Percentiles rank a stretch among this genome's conserved stretches.
phyloP scores from a whole-genome alignment of 2,113 vertebrate species.

The Pleuronectes platessa region DNA sequence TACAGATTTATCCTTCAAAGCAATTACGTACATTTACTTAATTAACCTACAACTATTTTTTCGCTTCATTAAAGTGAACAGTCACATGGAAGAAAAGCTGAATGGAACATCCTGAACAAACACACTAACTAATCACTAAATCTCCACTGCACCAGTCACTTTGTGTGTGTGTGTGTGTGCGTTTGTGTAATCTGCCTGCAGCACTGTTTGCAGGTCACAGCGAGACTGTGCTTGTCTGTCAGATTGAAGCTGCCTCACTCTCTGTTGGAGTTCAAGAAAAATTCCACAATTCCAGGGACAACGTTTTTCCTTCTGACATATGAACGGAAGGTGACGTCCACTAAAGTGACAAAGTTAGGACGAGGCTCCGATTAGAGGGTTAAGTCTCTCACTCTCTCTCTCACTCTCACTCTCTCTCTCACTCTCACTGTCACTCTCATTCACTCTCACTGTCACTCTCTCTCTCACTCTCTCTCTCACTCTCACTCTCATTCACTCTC shows the following conservation, averaged over 20 bases:
- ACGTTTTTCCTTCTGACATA: not conserved
- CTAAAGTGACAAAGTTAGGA: too few relatives aligned
- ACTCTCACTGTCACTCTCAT: too few relatives aligned
- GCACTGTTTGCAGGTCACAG: slow-evolving; percentile 55
- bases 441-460: too few relatives aligned
- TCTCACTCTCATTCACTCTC: too few relatives aligned
- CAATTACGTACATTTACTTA: too few relatives aligned
- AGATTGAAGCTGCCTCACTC: slow-evolving; percentile 5
- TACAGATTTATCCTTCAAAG: too few relatives aligned
- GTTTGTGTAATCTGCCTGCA: slow-evolving; percentile 47
- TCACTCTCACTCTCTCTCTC: too few relatives aligned
- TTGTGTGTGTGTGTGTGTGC: not conserved
- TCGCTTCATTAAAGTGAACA: too few relatives aligned
- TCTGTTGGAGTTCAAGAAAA: slow-evolving; percentile 27
- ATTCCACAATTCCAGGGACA: slow-evolving; percentile 28
- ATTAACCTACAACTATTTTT: too few relatives aligned
- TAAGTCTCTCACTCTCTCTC: too few relatives aligned
- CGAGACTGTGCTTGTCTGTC: slow-evolving; percentile 59
- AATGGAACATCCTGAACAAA: slow-evolving; percentile 3
- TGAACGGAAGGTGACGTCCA: not conserved
- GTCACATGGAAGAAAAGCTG: not conserved
- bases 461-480: too few relatives aligned
- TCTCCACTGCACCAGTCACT: not conserved
- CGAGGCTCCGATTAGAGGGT: too few relatives aligned
- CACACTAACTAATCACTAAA: slow-evolving; percentile 18